These are phyloP conservation scores for Melierax canorus DNA, from an alignment of 2,113 vertebrate species.

Conservation along the genomic window DNA sequence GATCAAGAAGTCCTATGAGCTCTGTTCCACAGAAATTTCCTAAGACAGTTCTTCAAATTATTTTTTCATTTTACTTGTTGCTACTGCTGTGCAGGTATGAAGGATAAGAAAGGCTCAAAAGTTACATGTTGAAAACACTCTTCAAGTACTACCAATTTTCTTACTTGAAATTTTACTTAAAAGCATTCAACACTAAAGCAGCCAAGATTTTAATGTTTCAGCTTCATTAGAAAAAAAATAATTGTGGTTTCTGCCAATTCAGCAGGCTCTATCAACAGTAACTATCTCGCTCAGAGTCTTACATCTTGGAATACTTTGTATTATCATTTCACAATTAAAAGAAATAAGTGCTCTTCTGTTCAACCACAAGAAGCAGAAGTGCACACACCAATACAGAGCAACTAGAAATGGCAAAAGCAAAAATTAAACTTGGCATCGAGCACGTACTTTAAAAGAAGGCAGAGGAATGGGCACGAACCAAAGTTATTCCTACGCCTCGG, in stretches of 20 bases:
- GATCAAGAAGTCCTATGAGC: background rate
- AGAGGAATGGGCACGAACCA: accelerated
- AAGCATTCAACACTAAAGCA: background rate
- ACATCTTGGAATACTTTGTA: background rate
- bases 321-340: background rate
- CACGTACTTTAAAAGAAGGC: accelerated
- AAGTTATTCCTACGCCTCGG: accelerated
- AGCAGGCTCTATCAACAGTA: background rate
- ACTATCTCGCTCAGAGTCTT: background rate
- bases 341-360: background rate
- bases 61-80: background rate
- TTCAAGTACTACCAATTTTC: background rate
- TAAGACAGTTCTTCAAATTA: too few relatives aligned
- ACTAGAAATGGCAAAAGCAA: background rate
- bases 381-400: too few relatives aligned
- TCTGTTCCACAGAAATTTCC: background rate
- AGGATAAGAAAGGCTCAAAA: background rate
- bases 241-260: background rate
- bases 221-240: background rate
- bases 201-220: background rate
- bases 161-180: background rate
- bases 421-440: background rate
- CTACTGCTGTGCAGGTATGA: background rate
- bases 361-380: background rate
- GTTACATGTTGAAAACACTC: background rate